phyloP scores from a whole-genome alignment of 2,888 invertebrate genomes.

The Actias luna region DNA sequence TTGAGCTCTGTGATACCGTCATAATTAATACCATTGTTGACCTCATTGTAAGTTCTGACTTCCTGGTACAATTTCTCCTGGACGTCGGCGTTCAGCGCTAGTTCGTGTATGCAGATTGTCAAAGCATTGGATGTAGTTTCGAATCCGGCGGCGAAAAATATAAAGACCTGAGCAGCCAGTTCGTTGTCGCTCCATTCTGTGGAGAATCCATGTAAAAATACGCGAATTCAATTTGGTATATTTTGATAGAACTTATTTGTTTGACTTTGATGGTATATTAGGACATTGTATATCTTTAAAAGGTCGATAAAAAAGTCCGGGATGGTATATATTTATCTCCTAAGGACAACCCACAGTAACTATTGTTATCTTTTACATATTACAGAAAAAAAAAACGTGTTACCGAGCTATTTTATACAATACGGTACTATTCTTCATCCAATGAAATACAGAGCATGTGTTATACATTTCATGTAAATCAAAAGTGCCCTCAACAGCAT shows the following conservation, averaged over 20 bases:
- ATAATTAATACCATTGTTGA: constrained; percentile 36
- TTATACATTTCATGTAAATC: no score
- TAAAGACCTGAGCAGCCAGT: constrained; percentile 62
- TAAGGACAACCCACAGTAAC: no score
- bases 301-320: no score
- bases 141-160: constrained; percentile 67
- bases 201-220: constrained; percentile 19
- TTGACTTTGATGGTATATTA: no score
- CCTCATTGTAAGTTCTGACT: constrained; percentile 41
- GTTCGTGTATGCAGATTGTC: constrained; percentile 52
- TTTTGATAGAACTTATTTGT: background rate
- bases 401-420: no score
- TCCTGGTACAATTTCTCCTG: constrained; percentile 67
- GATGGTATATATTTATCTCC: no score
- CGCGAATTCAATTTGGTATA: background rate
- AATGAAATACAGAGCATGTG: no score
- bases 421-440: no score
- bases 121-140: constrained; percentile 58
- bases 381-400: no score
- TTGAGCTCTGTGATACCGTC: constrained; percentile 51
- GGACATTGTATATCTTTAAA: no score
- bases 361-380: no score
- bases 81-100: constrained; percentile 50
- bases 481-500: no score
- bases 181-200: constrained; percentile 62